phyloP scores from a whole-genome alignment of 2,888 invertebrate species.

The Cinara cedri region DNA sequence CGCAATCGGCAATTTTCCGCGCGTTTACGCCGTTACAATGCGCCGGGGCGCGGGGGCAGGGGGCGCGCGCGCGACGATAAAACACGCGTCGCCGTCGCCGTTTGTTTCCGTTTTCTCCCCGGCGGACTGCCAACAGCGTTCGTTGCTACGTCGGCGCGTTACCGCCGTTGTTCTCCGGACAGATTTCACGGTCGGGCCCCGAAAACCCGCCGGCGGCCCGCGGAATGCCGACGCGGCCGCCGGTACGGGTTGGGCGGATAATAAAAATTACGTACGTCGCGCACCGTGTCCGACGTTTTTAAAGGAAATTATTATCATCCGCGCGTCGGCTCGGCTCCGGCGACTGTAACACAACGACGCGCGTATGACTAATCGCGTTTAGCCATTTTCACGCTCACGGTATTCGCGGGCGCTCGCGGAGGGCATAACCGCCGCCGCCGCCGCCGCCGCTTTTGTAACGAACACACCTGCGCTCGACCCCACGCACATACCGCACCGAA shows the following conservation, averaged over 20 bases:
- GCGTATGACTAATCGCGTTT: conserved; percentile 51
- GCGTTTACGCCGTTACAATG: too few species aligned
- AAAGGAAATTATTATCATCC: conserved; percentile 37
- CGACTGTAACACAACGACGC: not conserved
- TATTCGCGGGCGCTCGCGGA: conserved; percentile 23
- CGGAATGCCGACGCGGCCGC: too few species aligned
- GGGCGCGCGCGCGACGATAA: too few species aligned
- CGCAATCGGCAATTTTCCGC: not conserved
- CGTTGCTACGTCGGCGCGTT: not conserved
- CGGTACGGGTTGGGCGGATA: too few species aligned
- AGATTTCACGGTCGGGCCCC: conserved; percentile 28
- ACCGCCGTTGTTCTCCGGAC: not conserved
- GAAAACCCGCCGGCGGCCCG: not conserved
- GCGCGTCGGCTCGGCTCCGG: not conserved
- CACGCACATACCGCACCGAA: conserved; percentile 3
- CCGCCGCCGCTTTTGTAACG: conserved; percentile 31
- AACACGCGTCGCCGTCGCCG: too few species aligned
- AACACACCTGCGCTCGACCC: conserved; percentile 40
- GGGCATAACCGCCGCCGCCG: not conserved
- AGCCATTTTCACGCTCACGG: conserved; percentile 53
- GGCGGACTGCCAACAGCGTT: not conserved
- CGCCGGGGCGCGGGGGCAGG: too few species aligned
- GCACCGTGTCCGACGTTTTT: conserved; percentile 5
- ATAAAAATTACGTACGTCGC: too few species aligned
- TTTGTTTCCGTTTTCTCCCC: conserved; percentile 27